Percentiles rank a stretch among this genome's conserved stretches.
Evolutionary conservation across 64 coral and sea anemone species (phyloP).

Genomic region (Platygyra sinensis): DNA sequence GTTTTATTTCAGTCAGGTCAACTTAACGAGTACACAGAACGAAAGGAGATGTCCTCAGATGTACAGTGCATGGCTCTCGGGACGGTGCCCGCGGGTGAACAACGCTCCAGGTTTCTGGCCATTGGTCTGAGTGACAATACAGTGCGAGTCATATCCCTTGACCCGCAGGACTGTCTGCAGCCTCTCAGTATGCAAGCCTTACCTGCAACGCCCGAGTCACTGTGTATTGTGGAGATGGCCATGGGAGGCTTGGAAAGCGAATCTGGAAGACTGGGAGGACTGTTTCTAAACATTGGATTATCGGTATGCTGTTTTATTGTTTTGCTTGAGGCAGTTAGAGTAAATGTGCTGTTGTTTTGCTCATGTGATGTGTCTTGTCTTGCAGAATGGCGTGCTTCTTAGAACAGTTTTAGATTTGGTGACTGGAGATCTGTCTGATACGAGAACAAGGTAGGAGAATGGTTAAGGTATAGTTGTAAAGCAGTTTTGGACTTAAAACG

Average conservation of each 20-base stretch:
- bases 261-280: slow-evolving; percentile 77
- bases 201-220: slow-evolving; percentile 83
- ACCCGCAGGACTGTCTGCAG: slow-evolving; percentile 93
- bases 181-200: slow-evolving; percentile 99
- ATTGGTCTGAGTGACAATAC: slow-evolving; percentile 85
- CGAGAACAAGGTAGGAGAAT: slow-evolving; percentile 87
- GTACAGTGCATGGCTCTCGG: slow-evolving; percentile 94
- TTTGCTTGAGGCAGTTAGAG: background rate
- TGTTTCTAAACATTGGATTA: slow-evolving; percentile 96
- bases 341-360: background rate
- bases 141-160: slow-evolving; percentile 82
- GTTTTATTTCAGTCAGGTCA: slow-evolving; percentile 74
- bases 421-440: slow-evolving; percentile 97
- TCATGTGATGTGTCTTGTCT: background rate
- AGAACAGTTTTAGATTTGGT: slow-evolving; percentile 92
- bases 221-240: slow-evolving; percentile 99
- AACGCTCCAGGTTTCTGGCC: slow-evolving; percentile 78
- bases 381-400: slow-evolving; percentile 92
- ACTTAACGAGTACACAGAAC: slow-evolving; percentile 98
- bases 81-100: slow-evolving; percentile 71
- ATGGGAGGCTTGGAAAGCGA: slow-evolving; percentile 82
- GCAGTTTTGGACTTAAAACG: background rate
- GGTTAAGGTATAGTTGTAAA: too few relatives aligned
- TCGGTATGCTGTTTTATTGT: slow-evolving; percentile 55
- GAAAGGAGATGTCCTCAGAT: slow-evolving; percentile 98